Evolutionary conservation across 2,797 vertebrate species (phyloP).

Genomic region (Pipistrellus pygmaeus): DNA sequence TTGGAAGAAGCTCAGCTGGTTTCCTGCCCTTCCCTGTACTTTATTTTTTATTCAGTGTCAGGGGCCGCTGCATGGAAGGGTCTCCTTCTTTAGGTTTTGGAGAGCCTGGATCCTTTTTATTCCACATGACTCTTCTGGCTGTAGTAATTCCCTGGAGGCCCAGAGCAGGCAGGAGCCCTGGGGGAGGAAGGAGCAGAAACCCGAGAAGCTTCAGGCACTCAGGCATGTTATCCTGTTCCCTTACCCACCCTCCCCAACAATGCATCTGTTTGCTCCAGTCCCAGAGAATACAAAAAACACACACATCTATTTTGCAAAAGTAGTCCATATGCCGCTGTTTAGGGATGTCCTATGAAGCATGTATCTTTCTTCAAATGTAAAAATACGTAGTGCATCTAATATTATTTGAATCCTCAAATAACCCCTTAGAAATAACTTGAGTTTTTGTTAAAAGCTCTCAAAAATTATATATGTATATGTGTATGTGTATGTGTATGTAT

Average conservation of each 20-base stretch:
- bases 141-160: slow-evolving; percentile 25
- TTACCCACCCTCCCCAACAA: neutral
- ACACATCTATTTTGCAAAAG: slow-evolving; percentile 38
- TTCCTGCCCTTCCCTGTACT: neutral
- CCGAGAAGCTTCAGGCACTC: neutral
- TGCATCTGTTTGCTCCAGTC: neutral
- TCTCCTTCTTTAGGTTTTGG: neutral
- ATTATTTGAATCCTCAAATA: slow-evolving; percentile 12
- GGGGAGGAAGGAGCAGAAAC: slow-evolving; percentile 70
- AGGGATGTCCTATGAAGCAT: neutral
- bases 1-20: neutral
- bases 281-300: neutral
- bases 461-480: neutral
- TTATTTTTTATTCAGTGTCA: neutral
- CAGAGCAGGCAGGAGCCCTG: neutral
- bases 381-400: neutral
- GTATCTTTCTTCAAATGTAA: neutral
- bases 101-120: slow-evolving; percentile 13
- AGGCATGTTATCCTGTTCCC: neutral
- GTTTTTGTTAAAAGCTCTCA: neutral
- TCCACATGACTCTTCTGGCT: slow-evolving; percentile 16
- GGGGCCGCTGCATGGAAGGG: neutral
- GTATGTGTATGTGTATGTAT: neutral
- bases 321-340: neutral
- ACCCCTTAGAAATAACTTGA: slow-evolving; percentile 23